Conservation (phyloP, 2,113 vertebrate species). For the Tauraco erythrolophus region DNA sequence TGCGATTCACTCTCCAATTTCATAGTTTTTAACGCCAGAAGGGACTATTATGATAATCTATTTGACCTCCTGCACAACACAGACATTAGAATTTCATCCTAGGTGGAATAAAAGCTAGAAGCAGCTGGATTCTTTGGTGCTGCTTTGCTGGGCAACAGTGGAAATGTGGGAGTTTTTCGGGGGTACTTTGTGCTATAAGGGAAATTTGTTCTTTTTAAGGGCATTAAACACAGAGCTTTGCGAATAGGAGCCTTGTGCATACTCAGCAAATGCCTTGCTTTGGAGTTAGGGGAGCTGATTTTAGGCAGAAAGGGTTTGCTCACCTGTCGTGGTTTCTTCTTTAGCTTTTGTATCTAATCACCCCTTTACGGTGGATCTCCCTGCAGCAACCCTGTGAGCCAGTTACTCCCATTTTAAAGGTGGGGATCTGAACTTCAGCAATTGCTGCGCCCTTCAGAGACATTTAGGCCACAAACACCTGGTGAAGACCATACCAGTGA, state of each 20-base stretch:
- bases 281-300: not conserved
- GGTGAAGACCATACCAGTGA: not conserved
- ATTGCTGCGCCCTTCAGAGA: not conserved
- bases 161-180: not conserved
- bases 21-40: slow-evolving; percentile 38
- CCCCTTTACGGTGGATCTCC: not conserved
- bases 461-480: not conserved
- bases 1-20: slow-evolving; percentile 35
- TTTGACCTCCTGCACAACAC: slow-evolving; percentile 17
- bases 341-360: not conserved
- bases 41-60: slow-evolving; percentile 37
- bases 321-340: not conserved
- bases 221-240: not conserved
- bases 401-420: not conserved
- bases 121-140: slow-evolving; percentile 33
- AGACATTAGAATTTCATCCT: slow-evolving; percentile 15
- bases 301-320: not conserved
- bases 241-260: not conserved
- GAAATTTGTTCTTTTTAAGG: not conserved
- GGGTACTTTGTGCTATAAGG: not conserved
- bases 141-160: not conserved
- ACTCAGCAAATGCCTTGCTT: not conserved
- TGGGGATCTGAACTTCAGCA: not conserved
- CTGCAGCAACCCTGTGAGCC: not conserved
- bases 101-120: not conserved